A percentile compares a stretch with the other conserved stretches of the same genome.
Conservation (phyloP, 2,888 invertebrate species). For the Lasioglossum zephyrum region DNA sequence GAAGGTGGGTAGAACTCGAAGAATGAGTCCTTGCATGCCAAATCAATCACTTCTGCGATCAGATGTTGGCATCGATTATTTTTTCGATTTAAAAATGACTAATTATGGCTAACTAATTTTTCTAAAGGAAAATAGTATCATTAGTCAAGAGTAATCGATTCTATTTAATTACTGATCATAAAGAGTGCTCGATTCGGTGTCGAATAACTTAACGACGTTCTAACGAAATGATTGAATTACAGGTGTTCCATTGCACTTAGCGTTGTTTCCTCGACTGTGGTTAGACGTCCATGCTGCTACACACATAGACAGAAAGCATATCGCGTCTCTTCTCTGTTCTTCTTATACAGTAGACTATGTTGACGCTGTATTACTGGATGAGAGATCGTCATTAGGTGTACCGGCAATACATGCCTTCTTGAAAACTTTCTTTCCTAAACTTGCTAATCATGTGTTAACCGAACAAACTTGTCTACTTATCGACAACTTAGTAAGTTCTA, state of each 20-base stretch:
- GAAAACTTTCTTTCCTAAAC: conserved; percentile 95
- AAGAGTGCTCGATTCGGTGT: neutral
- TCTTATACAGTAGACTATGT: conserved; percentile 95
- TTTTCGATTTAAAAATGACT: neutral
- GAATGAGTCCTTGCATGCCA: neutral
- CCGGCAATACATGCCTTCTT: conserved; percentile 94
- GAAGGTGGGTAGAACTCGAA: conserved; percentile 86
- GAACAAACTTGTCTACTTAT: conserved; percentile 87
- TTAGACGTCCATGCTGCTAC: conserved; percentile 92
- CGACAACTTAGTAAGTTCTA: conserved; percentile 87
- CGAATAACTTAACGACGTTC: conserved; percentile 1
- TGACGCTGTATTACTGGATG: conserved; percentile 95
- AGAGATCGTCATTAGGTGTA: conserved; percentile 93
- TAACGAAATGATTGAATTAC: conserved; percentile 41
- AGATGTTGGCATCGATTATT: neutral
- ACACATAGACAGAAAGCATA: conserved; percentile 92
- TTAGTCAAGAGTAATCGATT: neutral
- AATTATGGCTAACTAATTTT: neutral
- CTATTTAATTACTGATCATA: neutral
- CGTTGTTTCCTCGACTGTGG: conserved; percentile 96
- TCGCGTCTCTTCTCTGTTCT: conserved; percentile 92
- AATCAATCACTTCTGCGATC: neutral
- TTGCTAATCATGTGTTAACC: conserved; percentile 88
- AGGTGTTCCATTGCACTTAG: conserved; percentile 93
- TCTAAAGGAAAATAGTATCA: neutral